Evolutionary conservation across 1,140 invertebrate species (phyloP).

Genomic region (Drosophila sechellia): DNA sequence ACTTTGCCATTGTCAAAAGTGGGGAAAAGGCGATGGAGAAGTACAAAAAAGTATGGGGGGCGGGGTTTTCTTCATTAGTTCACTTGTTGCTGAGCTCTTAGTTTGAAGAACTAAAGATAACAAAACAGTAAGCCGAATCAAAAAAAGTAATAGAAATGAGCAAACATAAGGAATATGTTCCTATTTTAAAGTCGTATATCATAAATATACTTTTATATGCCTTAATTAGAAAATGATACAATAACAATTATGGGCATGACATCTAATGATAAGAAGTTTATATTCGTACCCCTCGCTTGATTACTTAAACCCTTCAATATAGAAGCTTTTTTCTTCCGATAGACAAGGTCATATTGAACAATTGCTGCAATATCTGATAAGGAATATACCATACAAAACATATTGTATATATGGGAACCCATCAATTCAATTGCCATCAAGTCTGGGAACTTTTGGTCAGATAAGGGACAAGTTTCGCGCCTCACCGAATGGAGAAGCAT

Average conservation of each 20-base stretch:
- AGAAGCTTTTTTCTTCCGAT: not conserved
- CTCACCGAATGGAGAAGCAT: not conserved
- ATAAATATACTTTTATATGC: not conserved
- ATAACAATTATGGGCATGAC: not conserved
- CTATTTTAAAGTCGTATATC: too few species aligned
- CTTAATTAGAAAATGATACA: not conserved
- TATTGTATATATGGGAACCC: not conserved
- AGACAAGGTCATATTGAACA: slow-evolving; percentile 2
- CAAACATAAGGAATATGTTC: not conserved
- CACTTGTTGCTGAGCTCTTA: not conserved
- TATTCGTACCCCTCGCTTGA: not conserved
- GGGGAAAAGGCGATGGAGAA: not conserved
- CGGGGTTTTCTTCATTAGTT: not conserved
- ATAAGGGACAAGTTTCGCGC: slow-evolving; percentile 5
- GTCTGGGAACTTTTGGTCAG: slow-evolving; percentile 1
- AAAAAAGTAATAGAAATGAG: not conserved
- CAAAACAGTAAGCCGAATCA: not conserved
- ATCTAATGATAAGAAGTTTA: not conserved
- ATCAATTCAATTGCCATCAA: not conserved
- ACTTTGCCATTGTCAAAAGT: slow-evolving; percentile 41
- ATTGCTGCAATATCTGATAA: slow-evolving; percentile 1
- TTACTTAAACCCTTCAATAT: not conserved
- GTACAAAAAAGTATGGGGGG: slow-evolving; percentile 5
- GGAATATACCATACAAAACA: not conserved
- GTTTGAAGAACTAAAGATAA: not conserved